phyloP scores from a whole-genome alignment of 2,888 invertebrate genomes.

The Suillia variegata region DNA sequence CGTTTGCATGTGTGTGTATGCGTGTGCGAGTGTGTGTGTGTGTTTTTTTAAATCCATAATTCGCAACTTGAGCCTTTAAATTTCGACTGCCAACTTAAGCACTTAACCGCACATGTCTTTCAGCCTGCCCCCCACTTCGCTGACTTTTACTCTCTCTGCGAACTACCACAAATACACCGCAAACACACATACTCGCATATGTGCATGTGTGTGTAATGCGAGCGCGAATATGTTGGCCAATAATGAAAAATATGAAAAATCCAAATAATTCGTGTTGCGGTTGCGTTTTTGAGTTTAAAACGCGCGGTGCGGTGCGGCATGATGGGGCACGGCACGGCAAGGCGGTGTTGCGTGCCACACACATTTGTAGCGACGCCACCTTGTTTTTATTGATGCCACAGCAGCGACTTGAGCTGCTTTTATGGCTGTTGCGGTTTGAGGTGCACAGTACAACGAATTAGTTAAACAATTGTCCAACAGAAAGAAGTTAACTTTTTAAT shows the following conservation, averaged over 20 bases:
- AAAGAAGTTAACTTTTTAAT: too few relatives aligned
- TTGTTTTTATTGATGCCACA: constrained; percentile 52
- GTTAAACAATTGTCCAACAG: too few relatives aligned
- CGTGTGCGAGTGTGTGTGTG: constrained; percentile 3
- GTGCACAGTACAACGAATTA: too few relatives aligned
- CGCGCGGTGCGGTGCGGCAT: too few relatives aligned
- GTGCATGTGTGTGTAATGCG: constrained; percentile 3
- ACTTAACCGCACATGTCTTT: constrained; percentile 15
- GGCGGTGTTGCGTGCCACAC: background rate
- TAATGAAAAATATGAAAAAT: constrained; percentile 27
- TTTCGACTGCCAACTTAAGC: constrained; percentile 2
- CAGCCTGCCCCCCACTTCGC: background rate
- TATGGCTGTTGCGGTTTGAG: constrained; percentile 10
- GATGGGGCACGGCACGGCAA: too few relatives aligned
- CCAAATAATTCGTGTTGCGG: constrained; percentile 32
- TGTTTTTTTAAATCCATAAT: background rate
- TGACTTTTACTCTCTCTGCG: constrained; percentile 5
- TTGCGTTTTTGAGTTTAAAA: constrained; percentile 14
- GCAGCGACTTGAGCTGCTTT: constrained; percentile 9
- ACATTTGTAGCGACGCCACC: constrained; percentile 41
- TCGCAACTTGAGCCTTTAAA: background rate
- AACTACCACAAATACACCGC: background rate
- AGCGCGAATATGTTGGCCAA: background rate
- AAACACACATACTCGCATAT: background rate
- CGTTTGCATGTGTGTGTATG: background rate